Conservation (phyloP, 2,113 vertebrate genomes). For the Dasyprocta punctata region DNA sequence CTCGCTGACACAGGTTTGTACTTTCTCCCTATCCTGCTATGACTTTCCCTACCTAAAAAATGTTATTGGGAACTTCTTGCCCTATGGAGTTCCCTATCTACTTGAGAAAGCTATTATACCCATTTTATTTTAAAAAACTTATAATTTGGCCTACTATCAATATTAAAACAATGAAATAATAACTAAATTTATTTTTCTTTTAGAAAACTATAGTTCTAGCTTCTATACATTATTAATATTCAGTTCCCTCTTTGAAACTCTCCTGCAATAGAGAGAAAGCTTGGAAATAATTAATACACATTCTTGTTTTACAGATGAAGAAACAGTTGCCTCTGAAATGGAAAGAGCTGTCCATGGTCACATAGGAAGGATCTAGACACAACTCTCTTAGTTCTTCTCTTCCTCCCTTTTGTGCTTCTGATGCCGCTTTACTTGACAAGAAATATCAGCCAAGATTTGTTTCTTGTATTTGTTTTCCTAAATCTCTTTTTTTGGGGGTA, state of each 20-base stretch:
- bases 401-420: not conserved
- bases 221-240: not conserved
- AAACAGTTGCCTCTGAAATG: not conserved
- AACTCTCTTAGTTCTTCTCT: not conserved
- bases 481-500: not conserved
- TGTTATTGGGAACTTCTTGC: not conserved
- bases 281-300: not conserved
- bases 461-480: not conserved
- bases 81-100: not conserved
- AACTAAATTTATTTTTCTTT: not conserved
- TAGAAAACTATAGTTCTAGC: not conserved
- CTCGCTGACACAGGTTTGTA: not conserved
- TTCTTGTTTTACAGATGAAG: not conserved
- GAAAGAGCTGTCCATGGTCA: not conserved
- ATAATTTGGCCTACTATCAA: not conserved
- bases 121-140: not conserved
- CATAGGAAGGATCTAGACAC: not conserved
- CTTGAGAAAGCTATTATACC: not conserved
- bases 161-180: not conserved
- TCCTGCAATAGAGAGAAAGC: not conserved
- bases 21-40: not conserved
- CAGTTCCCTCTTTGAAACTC: not conserved
- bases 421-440: not conserved
- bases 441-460: not conserved
- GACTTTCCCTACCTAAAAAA: not conserved